Evolutionary conservation across 2,113 vertebrate species (phyloP).

Genomic region (Sigmodon hispidus): DNA sequence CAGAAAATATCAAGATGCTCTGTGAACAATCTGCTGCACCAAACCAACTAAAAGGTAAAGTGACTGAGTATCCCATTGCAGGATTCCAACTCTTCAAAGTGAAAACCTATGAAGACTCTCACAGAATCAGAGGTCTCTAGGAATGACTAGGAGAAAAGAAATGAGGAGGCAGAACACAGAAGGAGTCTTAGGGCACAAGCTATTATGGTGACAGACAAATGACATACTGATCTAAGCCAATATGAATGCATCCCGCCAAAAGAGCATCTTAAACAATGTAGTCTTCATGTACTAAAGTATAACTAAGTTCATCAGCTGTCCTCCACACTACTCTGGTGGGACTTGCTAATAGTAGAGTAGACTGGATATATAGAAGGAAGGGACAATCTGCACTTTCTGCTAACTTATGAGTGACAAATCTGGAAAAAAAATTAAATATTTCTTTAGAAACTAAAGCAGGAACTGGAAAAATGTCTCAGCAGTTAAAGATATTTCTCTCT

Average conservation of each 20-base stretch:
- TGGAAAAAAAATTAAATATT: not conserved
- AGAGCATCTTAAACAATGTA: not conserved
- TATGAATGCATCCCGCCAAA: not conserved
- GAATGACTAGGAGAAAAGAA: not conserved
- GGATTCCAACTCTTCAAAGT: not conserved
- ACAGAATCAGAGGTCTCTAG: not conserved
- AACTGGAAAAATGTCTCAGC: not conserved
- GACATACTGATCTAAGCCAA: not conserved
- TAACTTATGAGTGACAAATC: not conserved
- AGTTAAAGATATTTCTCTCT: not conserved
- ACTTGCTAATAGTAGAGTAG: not conserved
- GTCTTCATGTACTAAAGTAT: not conserved
- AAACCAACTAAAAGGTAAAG: not conserved
- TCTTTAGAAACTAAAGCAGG: not conserved
- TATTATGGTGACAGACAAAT: not conserved
- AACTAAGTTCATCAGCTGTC: not conserved
- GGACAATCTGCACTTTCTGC: not conserved
- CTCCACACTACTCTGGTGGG: not conserved
- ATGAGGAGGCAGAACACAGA: not conserved
- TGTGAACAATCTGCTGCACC: not conserved
- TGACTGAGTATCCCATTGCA: not conserved
- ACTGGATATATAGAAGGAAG: accelerated
- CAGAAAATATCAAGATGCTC: conserved; percentile 31
- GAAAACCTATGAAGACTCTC: not conserved
- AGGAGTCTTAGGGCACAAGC: not conserved